These are phyloP conservation scores for Epizoanthus stellaris DNA, from an alignment of 92 coral and sea anemone species.

Conservation along the genomic window DNA sequence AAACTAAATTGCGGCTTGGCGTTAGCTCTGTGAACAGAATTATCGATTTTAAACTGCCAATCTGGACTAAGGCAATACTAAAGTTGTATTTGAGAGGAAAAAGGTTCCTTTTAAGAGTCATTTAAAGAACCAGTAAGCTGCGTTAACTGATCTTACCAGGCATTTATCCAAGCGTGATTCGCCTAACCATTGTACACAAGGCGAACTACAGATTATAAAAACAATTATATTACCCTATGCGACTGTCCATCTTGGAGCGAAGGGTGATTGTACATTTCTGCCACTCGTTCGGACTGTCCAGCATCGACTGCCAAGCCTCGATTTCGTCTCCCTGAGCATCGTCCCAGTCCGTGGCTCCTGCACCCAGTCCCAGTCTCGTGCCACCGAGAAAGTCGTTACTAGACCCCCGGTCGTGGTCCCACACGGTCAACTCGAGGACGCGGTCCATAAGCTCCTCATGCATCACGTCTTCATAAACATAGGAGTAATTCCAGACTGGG, in stretches of 20 bases:
- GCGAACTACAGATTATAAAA: not conserved
- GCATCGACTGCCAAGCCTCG: conserved; percentile 91
- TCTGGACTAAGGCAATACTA: too few species aligned
- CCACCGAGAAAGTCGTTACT: conserved; percentile 99
- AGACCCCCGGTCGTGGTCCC: conserved; percentile 98
- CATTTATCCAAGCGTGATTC: too few species aligned
- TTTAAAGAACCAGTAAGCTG: too few species aligned
- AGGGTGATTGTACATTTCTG: conserved; percentile 73
- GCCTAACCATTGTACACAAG: not conserved
- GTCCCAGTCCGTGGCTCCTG: conserved; percentile 85
- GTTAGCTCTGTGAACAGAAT: too few species aligned
- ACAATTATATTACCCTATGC: conserved; percentile 57
- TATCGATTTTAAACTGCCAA: too few species aligned
- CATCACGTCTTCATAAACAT: conserved; percentile 80
- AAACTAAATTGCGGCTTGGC: too few species aligned
- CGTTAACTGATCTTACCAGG: too few species aligned
- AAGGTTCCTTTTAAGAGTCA: too few species aligned
- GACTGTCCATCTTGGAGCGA: conserved; percentile 94
- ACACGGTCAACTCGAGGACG: conserved; percentile 96
- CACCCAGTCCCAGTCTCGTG: conserved; percentile 89
- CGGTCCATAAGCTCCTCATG: conserved; percentile 90
- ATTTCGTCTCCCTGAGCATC: conserved; percentile 90
- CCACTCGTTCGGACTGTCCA: conserved; percentile 88
- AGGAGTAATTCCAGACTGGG: conserved; percentile 88
- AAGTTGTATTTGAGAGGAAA: too few species aligned